phyloP scores from a whole-genome alignment of 2,113 vertebrate species.

The Sander vitreus region DNA sequence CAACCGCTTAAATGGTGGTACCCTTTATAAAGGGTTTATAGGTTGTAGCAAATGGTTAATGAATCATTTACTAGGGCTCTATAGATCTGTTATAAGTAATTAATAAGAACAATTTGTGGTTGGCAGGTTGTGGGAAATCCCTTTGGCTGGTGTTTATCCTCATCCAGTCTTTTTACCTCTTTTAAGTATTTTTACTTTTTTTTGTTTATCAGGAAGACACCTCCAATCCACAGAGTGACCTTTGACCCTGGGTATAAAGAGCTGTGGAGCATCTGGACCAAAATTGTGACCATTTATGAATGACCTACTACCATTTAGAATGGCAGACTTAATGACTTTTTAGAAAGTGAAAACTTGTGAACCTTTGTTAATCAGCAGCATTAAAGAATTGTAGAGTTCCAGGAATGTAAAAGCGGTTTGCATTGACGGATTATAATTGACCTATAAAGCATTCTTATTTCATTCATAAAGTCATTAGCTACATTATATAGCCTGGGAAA shows the following conservation, averaged over 20 bases:
- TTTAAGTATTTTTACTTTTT: neutral
- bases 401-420: neutral
- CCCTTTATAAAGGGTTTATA: too few relatives aligned
- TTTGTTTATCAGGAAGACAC: neutral
- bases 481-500: too few relatives aligned
- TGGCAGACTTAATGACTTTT: too few relatives aligned
- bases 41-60: too few relatives aligned
- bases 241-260: neutral
- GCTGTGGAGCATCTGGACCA: neutral
- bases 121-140: too few relatives aligned
- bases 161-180: too few relatives aligned
- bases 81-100: too few relatives aligned
- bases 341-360: neutral
- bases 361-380: neutral
- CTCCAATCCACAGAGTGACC: neutral
- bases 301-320: neutral
- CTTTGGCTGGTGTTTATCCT: too few relatives aligned
- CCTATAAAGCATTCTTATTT: neutral
- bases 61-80: too few relatives aligned
- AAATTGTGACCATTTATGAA: neutral
- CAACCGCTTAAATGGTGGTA: too few relatives aligned
- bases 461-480: too few relatives aligned
- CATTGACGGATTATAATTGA: neutral
- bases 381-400: neutral
- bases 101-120: too few relatives aligned